Evolutionary conservation across 2,888 invertebrate genomes (phyloP), one percentile per base, ranked within the genome.

Genomic region (Heliconius hortense): DNA sequence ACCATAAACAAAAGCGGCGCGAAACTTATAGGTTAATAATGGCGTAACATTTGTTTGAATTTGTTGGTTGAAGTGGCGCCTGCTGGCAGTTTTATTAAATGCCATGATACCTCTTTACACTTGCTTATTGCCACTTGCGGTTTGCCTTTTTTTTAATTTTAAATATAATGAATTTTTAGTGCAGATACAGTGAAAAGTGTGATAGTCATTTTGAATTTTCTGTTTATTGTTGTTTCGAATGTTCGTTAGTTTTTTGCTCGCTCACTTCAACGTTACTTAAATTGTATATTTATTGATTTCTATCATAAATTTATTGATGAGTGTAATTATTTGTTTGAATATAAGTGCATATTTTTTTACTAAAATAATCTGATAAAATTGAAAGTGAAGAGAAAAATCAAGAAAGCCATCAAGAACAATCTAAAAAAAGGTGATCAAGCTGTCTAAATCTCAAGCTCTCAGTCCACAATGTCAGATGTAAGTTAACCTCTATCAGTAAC

Each of bases 1-100:
- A 71, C 73, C 72, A 77, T 71, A 78, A 73, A 77, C 73, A 79
- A 75, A 77, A 77, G 76, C 70, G 78, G 79, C 78, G 78, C 75
- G 76, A 80, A 78, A 76, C 78, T 79, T 73, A 78, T 79, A 78
- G 79, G 80, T 82, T 79, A 84, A 86, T 85, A 85, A 83, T 82
- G 82, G 82, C 82, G 84, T 82, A 83, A 83, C 89, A 89, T 88
- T 89, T 88, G 87, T 88, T 88, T 88, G 89, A 87, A 86, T 86
- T 85, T 82, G 83, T 84, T 83, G 81, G 82, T 78, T 80, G 76
- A 82, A 90, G 91, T 87, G 91, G 86, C 89, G 84, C 90, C 86
- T 88, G 89, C 87, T 83, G 90, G 80, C 85, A 82, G 81, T 85
- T 87, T 89, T 89, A 88, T 88, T 88, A 87, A 87, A 89, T 86